These are phyloP conservation scores for Drosophila heteroneura DNA, from an alignment of 2,888 invertebrate genomes.

Conservation along the genomic window DNA sequence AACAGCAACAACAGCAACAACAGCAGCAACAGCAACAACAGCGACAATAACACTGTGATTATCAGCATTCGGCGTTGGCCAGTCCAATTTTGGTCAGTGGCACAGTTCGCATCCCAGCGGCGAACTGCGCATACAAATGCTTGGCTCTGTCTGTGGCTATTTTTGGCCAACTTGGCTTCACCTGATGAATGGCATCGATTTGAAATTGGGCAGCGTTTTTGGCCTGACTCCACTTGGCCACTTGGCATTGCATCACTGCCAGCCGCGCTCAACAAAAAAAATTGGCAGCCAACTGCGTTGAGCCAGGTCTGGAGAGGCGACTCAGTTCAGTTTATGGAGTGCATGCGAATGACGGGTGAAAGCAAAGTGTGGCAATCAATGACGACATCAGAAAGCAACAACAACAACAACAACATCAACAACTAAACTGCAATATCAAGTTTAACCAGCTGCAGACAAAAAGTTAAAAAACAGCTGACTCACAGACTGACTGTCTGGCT, in stretches of 20 bases:
- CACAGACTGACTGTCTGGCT: slow-evolving; percentile 7
- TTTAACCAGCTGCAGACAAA: slow-evolving; percentile 66
- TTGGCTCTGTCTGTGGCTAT: slow-evolving; percentile 51
- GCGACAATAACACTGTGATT: slow-evolving; percentile 7
- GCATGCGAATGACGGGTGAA: slow-evolving; percentile 72
- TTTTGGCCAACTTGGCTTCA: slow-evolving; percentile 61
- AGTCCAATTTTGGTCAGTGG: slow-evolving; percentile 77
- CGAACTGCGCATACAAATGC: slow-evolving; percentile 71
- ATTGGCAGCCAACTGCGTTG: slow-evolving; percentile 28
- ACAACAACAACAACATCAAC: slow-evolving; percentile 1
- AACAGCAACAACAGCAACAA: slow-evolving; percentile 3
- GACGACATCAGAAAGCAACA: slow-evolving; percentile 72
- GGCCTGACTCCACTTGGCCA: slow-evolving; percentile 21
- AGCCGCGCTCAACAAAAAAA: slow-evolving; percentile 10
- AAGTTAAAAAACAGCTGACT: slow-evolving; percentile 66
- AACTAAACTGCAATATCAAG: slow-evolving; percentile 66
- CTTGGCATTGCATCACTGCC: slow-evolving; percentile 68
- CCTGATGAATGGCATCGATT: slow-evolving; percentile 70
- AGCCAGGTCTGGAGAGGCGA: slow-evolving; percentile 13
- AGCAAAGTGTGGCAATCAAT: slow-evolving; percentile 82
- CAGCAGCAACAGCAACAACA: slow-evolving; percentile 4
- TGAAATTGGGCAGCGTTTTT: slow-evolving; percentile 45
- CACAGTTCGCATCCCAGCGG: slow-evolving; percentile 49
- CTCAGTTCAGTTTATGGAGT: slow-evolving; percentile 30
- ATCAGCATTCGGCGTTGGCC: slow-evolving; percentile 31